A percentile compares a stretch with the other conserved stretches of the same genome.
Evolutionary conservation across 2,888 invertebrate genomes (phyloP).

Genomic region (Leucophenga montana): DNA sequence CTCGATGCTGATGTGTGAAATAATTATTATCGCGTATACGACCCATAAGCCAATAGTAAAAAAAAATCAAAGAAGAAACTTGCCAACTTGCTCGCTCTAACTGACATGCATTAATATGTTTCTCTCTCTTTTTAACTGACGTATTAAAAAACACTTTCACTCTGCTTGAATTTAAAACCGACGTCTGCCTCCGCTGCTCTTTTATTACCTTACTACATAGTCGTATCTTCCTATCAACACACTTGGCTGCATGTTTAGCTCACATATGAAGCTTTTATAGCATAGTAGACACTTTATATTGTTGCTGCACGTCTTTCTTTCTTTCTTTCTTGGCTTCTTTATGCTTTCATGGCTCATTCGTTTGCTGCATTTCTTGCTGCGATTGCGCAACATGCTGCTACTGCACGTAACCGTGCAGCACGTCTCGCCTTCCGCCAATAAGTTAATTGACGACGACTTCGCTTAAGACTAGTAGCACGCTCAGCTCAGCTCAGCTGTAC

Average conservation of each 20-base stretch:
- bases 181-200: background rate
- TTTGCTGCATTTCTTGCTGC: constrained; percentile 27
- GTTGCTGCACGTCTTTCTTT: constrained; percentile 42
- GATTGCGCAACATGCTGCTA: constrained; percentile 50
- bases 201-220: background rate
- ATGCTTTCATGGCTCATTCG: constrained; percentile 13
- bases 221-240: background rate
- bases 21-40: constrained; percentile 57
- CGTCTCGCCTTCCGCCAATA: too few species aligned
- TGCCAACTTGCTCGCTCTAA: background rate
- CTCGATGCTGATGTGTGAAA: constrained; percentile 54
- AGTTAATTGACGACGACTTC: constrained; percentile 10
- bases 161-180: constrained; percentile 50
- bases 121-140: background rate
- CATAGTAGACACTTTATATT: constrained; percentile 9
- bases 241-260: constrained; percentile 31
- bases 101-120: background rate
- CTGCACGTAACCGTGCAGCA: constrained; percentile 33
- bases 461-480: constrained; percentile 30
- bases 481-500: constrained; percentile 16
- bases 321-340: constrained; percentile 48
- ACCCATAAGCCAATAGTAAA: constrained; percentile 38
- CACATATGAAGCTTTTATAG: constrained; percentile 6
- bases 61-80: background rate
- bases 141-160: constrained; percentile 58